Evolutionary conservation across 1,140 invertebrate genomes (phyloP).

Genomic region (Asobara japonica): DNA sequence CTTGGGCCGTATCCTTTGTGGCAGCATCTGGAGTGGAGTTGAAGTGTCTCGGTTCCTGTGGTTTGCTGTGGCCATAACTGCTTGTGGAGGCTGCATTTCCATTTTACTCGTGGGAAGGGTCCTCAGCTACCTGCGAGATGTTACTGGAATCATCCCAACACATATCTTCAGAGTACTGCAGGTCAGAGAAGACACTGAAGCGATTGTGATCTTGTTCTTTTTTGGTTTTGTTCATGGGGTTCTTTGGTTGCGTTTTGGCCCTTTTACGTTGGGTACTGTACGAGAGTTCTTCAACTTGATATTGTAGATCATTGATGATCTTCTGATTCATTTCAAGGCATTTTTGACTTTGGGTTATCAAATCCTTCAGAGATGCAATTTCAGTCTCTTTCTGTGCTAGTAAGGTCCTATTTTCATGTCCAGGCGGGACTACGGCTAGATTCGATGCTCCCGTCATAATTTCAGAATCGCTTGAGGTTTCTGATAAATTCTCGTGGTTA

Average conservation of each 20-base stretch:
- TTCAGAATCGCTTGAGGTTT: too few species aligned
- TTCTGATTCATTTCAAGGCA: neutral
- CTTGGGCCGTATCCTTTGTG: neutral
- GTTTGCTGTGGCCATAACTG: too few species aligned
- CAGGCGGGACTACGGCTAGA: too few species aligned
- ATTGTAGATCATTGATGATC: neutral
- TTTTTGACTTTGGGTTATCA: neutral
- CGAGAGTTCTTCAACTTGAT: neutral
- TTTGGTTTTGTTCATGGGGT: neutral
- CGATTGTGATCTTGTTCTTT: neutral
- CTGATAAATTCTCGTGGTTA: too few species aligned
- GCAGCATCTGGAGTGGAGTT: neutral
- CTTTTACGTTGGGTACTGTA: neutral
- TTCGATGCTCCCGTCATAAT: too few species aligned
- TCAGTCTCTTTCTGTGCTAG: neutral
- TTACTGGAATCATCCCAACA: neutral
- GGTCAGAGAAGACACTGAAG: neutral
- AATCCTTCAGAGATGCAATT: neutral
- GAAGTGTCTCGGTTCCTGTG: neutral
- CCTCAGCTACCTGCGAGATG: neutral
- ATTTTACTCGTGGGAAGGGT: neutral
- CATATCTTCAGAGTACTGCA: neutral
- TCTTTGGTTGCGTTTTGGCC: neutral
- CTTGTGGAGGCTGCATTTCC: neutral
- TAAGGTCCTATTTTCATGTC: too few species aligned